These are phyloP conservation scores for Oxyura jamaicensis DNA, from an alignment of 2,113 vertebrate species.

Conservation along the genomic window DNA sequence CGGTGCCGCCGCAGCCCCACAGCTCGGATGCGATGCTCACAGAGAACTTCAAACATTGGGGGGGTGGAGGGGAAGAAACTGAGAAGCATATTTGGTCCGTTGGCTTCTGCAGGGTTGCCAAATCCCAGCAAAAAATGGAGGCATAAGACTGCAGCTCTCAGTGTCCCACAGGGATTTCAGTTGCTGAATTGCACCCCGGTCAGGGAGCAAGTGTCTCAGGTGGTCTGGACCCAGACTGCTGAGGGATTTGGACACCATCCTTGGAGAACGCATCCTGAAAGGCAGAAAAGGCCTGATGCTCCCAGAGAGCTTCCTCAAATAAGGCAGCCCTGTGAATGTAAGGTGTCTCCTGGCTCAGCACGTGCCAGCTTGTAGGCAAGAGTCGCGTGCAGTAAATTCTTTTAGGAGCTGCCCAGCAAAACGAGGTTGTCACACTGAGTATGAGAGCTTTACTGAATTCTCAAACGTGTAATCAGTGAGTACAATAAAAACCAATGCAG, in stretches of 20 bases:
- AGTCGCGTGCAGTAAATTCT: background rate
- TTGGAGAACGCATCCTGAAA: background rate
- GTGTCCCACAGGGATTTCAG: background rate
- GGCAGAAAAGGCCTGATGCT: background rate
- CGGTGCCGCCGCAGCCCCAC: too few relatives aligned
- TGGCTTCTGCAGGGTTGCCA: background rate
- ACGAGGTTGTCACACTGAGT: background rate
- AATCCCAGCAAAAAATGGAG: background rate
- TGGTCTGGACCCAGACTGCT: background rate
- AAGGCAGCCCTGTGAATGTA: background rate
- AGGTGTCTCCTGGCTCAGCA: background rate
- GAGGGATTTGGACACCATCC: rapidly evolving
- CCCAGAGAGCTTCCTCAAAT: background rate
- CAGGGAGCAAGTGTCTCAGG: too few relatives aligned
- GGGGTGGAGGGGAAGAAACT: background rate
- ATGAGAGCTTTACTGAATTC: background rate
- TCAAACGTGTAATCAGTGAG: rapidly evolving
- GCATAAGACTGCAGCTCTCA: rapidly evolving
- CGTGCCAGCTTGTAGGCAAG: background rate
- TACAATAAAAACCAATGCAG: background rate
- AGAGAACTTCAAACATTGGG: rapidly evolving
- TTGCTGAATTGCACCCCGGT: background rate
- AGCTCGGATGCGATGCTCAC: rapidly evolving
- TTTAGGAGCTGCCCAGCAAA: background rate
- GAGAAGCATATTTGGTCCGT: rapidly evolving